phyloP scores from a whole-genome alignment of 2,888 invertebrate species.

The Sericinus montela region DNA sequence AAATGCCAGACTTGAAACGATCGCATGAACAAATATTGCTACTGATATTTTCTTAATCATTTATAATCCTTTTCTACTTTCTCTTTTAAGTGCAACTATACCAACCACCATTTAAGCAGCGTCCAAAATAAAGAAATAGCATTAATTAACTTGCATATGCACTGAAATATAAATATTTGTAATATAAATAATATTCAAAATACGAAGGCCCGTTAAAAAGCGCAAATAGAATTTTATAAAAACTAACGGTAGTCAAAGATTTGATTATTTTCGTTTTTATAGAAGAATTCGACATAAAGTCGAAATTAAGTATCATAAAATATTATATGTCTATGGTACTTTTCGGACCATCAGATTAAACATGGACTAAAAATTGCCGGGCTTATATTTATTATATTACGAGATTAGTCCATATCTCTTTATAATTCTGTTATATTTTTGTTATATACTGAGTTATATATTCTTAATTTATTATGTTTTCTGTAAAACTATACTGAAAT shows the following conservation, averaged over 20 bases:
- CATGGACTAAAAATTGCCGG: too few species aligned
- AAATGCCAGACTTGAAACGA: conserved; percentile 13
- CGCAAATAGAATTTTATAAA: background rate
- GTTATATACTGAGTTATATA: too few species aligned
- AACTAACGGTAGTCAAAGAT: conserved; percentile 1
- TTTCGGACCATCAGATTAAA: too few species aligned
- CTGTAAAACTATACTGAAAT: too few species aligned
- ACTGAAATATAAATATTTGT: conserved; percentile 15
- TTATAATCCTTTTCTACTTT: conserved; percentile 81
- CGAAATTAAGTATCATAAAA: too few species aligned
- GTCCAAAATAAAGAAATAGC: conserved; percentile 60
- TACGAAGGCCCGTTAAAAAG: background rate
- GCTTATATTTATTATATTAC: too few species aligned
- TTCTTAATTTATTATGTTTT: too few species aligned
- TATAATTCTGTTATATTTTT: too few species aligned
- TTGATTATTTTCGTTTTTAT: too few species aligned
- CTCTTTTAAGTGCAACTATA: conserved; percentile 77
- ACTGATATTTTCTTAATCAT: conserved; percentile 55
- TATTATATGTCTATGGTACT: too few species aligned
- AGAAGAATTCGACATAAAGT: too few species aligned
- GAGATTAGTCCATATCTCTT: too few species aligned
- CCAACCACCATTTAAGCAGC: conserved; percentile 76
- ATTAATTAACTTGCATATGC: conserved; percentile 23
- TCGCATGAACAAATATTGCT: conserved; percentile 21
- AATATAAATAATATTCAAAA: background rate